Percentiles rank a stretch among this genome's conserved stretches.
Conservation (phyloP, 2,113 vertebrate species). For the Thryonomys swinderianus region DNA sequence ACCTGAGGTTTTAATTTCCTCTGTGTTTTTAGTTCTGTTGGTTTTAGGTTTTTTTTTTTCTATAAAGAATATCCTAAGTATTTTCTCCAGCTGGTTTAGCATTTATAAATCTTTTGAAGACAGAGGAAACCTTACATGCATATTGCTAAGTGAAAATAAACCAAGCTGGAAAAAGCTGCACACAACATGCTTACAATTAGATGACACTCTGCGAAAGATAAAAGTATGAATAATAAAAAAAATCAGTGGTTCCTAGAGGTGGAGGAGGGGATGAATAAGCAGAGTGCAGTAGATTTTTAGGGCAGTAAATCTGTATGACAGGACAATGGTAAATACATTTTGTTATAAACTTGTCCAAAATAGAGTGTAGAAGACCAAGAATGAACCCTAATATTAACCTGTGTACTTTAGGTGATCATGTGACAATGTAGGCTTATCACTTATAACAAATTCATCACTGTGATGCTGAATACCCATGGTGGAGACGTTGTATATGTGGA, state of each 20-base stretch:
- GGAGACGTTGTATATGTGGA: neutral
- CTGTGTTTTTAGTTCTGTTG: neutral
- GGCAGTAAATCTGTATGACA: neutral
- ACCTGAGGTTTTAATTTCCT: neutral
- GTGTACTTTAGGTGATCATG: neutral
- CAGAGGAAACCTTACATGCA: neutral
- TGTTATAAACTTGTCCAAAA: neutral
- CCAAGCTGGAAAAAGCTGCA: neutral
- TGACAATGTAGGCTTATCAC: neutral
- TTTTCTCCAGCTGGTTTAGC: neutral
- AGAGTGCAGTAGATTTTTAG: neutral
- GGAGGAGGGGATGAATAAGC: neutral
- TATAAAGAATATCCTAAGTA: neutral
- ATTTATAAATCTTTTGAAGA: neutral
- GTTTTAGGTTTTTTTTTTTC: neutral
- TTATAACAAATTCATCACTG: neutral
- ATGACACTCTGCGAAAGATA: slow-evolving; percentile 22
- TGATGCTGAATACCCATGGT: neutral
- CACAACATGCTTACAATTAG: neutral
- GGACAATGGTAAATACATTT: neutral
- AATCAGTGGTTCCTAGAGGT: neutral
- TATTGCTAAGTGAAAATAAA: slow-evolving; percentile 43
- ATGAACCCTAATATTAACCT: neutral
- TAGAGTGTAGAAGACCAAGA: slow-evolving; percentile 8
- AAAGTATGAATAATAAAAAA: neutral